Base-by-base conservation (phyloP, 2,113 vertebrate genomes). In the Chiloscyllium plagiosum region DNA sequence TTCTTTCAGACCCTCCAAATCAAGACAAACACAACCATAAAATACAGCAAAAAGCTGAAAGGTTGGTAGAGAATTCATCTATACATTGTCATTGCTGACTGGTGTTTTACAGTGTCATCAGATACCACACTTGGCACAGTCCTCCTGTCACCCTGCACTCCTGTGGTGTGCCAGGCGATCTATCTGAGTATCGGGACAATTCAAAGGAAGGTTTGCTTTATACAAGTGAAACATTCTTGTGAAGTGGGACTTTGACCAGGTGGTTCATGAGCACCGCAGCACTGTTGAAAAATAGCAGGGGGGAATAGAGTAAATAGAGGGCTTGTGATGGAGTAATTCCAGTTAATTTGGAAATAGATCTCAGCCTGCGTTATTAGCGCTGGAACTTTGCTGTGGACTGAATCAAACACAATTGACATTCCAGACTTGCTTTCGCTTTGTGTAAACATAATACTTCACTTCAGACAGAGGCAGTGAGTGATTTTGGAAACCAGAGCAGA, bases 341-440 rank as follows among this genome's bases (percentile, higher is more conserved):
- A 69, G 33, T 94, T 90, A 61, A 26, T 90, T 90, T 90, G 52
- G 33, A 61, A 56, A 90, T 90, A 90, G 52, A n/a, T 61, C 87
- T 19, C 56, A n/a, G 50, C 26, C 87, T 65, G 17, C 33, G 52
- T 61, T 90, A 65, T 65, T 33, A 65, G 29, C 26, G 33, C 24
- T 17, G 87, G 52, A 3, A 17, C 26, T 61, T 33, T 65, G 26
- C 4, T 61, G 29, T 17, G 29, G 52, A 15, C 17, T 90, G 52
- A 61, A 65, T 90, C 50, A 61, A 42, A 61, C 87, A 65, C 29
- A 89, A 56, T 89, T 56, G 13, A 19, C 13, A 93, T 17, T 66
- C 87, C 17, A 37, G 15, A 8, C 56, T 93, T 7, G n/a, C 61
- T 37, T 22, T 33, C 89, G n/a, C 52, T n/a, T 29, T 92, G 52